These are phyloP conservation scores for Bombus affinis DNA, from an alignment of 1,140 invertebrate species.

Conservation along the genomic window DNA sequence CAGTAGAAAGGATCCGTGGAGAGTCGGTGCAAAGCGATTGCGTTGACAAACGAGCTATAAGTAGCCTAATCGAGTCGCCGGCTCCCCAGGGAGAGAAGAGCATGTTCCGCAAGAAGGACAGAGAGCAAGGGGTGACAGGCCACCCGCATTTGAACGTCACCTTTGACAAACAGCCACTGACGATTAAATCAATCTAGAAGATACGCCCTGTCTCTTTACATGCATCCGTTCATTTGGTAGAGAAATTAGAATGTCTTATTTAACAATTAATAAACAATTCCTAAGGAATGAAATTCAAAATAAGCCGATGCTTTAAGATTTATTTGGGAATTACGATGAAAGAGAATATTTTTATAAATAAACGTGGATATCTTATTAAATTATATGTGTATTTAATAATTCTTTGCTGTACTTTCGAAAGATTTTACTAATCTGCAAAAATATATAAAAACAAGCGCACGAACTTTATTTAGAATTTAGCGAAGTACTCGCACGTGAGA, in stretches of 20 bases:
- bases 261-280: neutral
- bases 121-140: constrained; percentile 16
- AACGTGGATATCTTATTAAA: too few species aligned
- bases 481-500: neutral
- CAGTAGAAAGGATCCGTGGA: neutral
- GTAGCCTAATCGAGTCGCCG: constrained; percentile 38
- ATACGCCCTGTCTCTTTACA: constrained; percentile 29
- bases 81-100: neutral
- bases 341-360: too few species aligned
- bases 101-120: constrained; percentile 17
- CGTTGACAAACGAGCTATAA: constrained; percentile 56
- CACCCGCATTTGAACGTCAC: constrained; percentile 55
- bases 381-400: too few species aligned
- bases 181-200: constrained; percentile 65
- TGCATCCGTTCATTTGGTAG: neutral
- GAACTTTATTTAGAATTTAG: neutral
- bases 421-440: neutral
- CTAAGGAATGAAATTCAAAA: neutral
- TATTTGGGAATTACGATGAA: too few species aligned
- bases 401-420: too few species aligned
- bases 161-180: constrained; percentile 61
- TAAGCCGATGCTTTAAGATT: too few species aligned
- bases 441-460: neutral
- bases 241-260: neutral
- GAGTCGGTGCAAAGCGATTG: constrained; percentile 35